phyloP scores from a whole-genome alignment of 1,140 invertebrate species.

The Drosophila melanica region DNA sequence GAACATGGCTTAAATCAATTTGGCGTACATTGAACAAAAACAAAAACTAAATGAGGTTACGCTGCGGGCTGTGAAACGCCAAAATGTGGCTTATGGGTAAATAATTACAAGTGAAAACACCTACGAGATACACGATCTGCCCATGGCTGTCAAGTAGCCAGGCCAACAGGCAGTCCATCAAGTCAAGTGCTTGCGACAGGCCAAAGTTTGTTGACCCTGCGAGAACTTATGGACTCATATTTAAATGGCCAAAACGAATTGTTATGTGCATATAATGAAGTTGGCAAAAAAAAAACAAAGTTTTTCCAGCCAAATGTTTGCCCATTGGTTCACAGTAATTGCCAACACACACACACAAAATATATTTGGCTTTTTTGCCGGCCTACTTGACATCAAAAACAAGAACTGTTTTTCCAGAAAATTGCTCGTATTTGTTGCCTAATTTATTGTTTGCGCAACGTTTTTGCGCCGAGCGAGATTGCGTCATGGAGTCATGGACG shows the following conservation, averaged over 20 bases:
- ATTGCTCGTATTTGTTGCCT: conserved; percentile 66
- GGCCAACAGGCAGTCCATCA: conserved; percentile 42
- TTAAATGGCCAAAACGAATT: conserved; percentile 62
- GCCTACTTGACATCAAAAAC: conserved; percentile 59
- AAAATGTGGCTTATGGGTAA: conserved; percentile 66
- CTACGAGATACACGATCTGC: conserved; percentile 60
- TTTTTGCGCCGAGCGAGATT: conserved; percentile 34
- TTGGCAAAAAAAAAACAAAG: conserved; percentile 56
- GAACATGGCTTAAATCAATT: conserved; percentile 43
- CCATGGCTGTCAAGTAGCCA: conserved; percentile 54
- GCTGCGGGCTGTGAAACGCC: conserved; percentile 20
- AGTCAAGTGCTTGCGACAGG: conserved; percentile 26
- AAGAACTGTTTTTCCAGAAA: conserved; percentile 61
- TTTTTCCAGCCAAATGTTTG: conserved; percentile 50
- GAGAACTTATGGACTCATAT: conserved; percentile 53
- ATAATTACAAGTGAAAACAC: conserved; percentile 80
- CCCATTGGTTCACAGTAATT: conserved; percentile 18
- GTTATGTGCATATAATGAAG: conserved; percentile 54
- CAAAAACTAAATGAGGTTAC: conserved; percentile 48
- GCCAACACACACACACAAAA: neutral
- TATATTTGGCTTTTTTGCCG: conserved; percentile 6
- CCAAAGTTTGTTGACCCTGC: conserved; percentile 55
- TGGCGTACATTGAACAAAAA: conserved; percentile 17
- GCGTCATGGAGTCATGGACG: conserved; percentile 56
- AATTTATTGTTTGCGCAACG: conserved; percentile 76